Conservation (phyloP, 1,140 invertebrate species). For the Holotrichia oblita region DNA sequence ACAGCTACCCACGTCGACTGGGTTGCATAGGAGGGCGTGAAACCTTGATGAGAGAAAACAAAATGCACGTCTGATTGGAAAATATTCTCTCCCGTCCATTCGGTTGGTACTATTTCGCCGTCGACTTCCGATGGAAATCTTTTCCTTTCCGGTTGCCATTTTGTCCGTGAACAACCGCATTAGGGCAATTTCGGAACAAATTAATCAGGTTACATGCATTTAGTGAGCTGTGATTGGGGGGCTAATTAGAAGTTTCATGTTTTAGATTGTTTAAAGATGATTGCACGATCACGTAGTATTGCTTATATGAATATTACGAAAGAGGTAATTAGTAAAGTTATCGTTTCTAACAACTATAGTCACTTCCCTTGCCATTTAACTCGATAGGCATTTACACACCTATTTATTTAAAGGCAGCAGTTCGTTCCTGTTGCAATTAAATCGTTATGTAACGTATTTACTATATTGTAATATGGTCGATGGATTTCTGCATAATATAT, state of each 20-base stretch:
- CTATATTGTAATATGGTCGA: background rate
- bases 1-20: background rate
- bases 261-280: conserved; percentile 50
- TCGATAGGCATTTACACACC: background rate
- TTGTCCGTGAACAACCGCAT: conserved; percentile 56
- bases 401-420: background rate
- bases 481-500: conserved; percentile 15
- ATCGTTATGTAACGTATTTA: background rate
- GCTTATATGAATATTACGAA: background rate
- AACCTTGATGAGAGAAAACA: background rate
- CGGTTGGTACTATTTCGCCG: background rate
- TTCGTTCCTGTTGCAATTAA: background rate
- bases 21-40: background rate
- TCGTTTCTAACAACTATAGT: background rate
- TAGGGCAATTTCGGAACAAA: conserved; percentile 60
- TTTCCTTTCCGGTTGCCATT: conserved; percentile 64
- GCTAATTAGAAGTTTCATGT: too few relatives aligned
- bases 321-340: background rate
- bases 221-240: conserved; percentile 35
- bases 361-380: background rate
- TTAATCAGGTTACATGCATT: conserved; percentile 60
- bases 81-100: background rate
- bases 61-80: background rate
- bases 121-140: conserved; percentile 48
- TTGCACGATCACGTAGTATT: background rate